These are phyloP conservation scores for Drosophila rellima DNA, from an alignment of 2,888 invertebrate species.

Conservation along the genomic window DNA sequence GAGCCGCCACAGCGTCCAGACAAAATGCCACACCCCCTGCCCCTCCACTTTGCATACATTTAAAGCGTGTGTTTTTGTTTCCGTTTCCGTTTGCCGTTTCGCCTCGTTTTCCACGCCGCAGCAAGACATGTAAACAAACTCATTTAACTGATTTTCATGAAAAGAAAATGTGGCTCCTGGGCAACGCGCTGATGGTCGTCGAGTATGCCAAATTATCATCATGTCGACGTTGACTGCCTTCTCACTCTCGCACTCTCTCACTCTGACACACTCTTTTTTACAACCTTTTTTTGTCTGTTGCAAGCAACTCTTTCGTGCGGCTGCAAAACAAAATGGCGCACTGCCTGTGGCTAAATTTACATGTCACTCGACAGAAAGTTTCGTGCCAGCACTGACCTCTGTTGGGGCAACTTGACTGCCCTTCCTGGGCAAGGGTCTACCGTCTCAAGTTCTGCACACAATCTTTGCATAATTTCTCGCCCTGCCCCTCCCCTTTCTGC, in stretches of 20 bases:
- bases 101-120: conserved; percentile 19
- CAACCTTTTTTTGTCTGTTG: conserved; percentile 5
- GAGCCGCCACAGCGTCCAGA: conserved; percentile 66
- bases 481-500: not conserved
- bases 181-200: conserved; percentile 52
- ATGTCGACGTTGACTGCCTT: conserved; percentile 38
- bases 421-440: conserved; percentile 30
- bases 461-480: conserved; percentile 75
- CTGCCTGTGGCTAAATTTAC: conserved; percentile 78
- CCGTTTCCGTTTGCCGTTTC: conserved; percentile 8
- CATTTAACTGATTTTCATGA: conserved; percentile 78
- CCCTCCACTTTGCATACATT: conserved; percentile 57
- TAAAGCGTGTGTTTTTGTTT: conserved; percentile 50
- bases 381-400: conserved; percentile 48
- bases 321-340: conserved; percentile 61
- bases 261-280: not conserved
- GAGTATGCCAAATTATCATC: conserved; percentile 59
- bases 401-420: conserved; percentile 55
- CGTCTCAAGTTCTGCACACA: conserved; percentile 70
- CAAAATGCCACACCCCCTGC: conserved; percentile 49
- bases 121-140: conserved; percentile 78
- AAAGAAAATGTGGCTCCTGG: conserved; percentile 74
- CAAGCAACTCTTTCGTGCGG: conserved; percentile 60
- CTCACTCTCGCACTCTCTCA: not conserved
- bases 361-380: conserved; percentile 75